phyloP scores from a whole-genome alignment of 1,140 invertebrate genomes.

The Lasioglossum albipes region DNA sequence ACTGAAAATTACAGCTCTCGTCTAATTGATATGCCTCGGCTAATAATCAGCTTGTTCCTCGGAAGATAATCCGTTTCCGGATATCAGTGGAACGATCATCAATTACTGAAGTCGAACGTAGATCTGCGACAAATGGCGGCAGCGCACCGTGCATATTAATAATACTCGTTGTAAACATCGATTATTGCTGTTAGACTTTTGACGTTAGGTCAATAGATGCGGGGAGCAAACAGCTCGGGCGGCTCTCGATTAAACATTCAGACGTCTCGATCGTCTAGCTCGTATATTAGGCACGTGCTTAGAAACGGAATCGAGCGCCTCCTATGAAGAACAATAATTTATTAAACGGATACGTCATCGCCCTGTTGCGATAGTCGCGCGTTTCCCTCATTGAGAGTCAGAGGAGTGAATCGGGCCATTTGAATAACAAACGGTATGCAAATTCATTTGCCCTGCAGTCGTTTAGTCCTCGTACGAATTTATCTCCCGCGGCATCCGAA shows the following conservation, averaged over 20 bases:
- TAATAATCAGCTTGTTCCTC: neutral
- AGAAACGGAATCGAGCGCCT: conserved; percentile 59
- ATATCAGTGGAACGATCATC: neutral
- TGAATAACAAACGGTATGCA: conserved; percentile 79
- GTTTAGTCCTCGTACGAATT: conserved; percentile 39
- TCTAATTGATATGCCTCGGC: neutral
- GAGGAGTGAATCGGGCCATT: conserved; percentile 73
- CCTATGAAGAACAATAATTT: conserved; percentile 73
- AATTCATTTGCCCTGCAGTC: conserved; percentile 68
- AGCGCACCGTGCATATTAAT: neutral
- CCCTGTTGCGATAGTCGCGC: conserved; percentile 66
- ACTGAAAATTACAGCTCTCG: neutral
- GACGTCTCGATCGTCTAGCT: conserved; percentile 51
- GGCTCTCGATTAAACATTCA: conserved; percentile 12
- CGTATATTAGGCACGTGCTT: conserved; percentile 69
- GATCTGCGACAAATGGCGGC: neutral
- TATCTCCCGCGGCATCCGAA: conserved; percentile 36
- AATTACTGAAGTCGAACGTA: neutral
- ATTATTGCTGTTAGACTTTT: neutral
- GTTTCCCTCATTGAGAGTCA: conserved; percentile 73
- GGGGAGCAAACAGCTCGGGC: neutral
- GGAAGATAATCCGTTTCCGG: no score
- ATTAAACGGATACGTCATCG: conserved; percentile 71
- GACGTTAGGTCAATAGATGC: neutral
- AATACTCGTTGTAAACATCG: neutral